Percentiles rank a stretch among this genome's conserved stretches.
Conservation (phyloP, 2,113 vertebrate species). For the Prietella phreatophila region DNA sequence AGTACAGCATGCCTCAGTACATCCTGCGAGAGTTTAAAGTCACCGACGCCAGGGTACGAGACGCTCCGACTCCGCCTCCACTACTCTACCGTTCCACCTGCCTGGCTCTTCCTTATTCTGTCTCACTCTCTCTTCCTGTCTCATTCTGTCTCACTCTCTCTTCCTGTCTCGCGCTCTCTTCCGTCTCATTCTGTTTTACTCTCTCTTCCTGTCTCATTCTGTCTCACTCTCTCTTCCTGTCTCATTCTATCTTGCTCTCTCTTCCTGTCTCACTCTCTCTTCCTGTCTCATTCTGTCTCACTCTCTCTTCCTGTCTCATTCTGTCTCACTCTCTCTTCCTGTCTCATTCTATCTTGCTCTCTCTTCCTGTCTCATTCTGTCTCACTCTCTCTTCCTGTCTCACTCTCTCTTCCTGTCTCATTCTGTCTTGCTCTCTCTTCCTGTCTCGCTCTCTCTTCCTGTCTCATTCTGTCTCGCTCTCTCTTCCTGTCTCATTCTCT, state of each 20-base stretch:
- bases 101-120: not conserved
- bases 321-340: not conserved
- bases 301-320: not conserved
- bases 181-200: no score
- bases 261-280: no score
- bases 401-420: conserved; percentile 59
- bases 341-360: not conserved
- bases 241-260: no score
- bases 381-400: not conserved
- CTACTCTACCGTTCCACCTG: not conserved
- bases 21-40: conserved; percentile 98
- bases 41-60: conserved; percentile 84
- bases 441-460: not conserved
- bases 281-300: not conserved
- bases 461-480: no score
- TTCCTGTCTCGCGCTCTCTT: no score
- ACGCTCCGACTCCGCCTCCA: not conserved
- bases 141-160: no score
- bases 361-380: not conserved
- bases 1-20: conserved; percentile 99
- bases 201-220: no score
- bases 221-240: no score
- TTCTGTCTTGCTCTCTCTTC: not conserved
- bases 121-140: not conserved
- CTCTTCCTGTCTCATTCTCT: not conserved